A percentile compares a stretch with the other conserved stretches of the same genome.
These are phyloP conservation scores for Drosophila ananassae DNA, from an alignment of 1,140 invertebrate genomes.

Conservation along the genomic window DNA sequence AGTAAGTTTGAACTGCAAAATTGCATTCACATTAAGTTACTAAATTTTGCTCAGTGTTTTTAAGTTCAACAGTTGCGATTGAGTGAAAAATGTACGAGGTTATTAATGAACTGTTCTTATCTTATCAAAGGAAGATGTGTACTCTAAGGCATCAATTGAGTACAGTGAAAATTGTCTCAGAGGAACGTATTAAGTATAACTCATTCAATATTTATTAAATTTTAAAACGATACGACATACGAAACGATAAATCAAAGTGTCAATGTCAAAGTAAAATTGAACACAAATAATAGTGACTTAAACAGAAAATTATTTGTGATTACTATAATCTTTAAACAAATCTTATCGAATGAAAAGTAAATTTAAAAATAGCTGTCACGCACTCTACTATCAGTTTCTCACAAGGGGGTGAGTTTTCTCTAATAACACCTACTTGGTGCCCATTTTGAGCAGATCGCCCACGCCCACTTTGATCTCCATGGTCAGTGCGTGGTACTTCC, in stretches of 20 bases:
- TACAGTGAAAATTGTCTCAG: neutral
- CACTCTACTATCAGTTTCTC: neutral
- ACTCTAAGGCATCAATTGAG: conserved; percentile 9
- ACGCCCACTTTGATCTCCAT: conserved; percentile 62
- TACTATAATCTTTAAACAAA: conserved; percentile 10
- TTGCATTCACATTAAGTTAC: neutral
- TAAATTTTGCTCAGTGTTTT: neutral
- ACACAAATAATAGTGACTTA: neutral
- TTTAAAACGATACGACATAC: no score
- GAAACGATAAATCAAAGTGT: no score
- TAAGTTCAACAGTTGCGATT: neutral
- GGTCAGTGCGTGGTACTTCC: neutral
- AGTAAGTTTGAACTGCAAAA: no score
- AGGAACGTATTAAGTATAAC: neutral
- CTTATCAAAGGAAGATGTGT: conserved; percentile 14
- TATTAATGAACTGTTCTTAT: conserved; percentile 35
- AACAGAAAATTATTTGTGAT: conserved; percentile 23
- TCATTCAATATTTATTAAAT: no score
- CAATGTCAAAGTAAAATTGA: no score
- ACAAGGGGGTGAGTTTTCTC: neutral
- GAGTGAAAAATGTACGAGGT: neutral
- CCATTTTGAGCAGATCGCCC: conserved; percentile 59
- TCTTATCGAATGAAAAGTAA: conserved; percentile 8
- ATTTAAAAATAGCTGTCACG: neutral
- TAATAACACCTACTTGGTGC: conserved; percentile 55